These are phyloP conservation scores for Rhopalosiphum padi DNA, from an alignment of 1,140 invertebrate genomes.

Conservation along the genomic window DNA sequence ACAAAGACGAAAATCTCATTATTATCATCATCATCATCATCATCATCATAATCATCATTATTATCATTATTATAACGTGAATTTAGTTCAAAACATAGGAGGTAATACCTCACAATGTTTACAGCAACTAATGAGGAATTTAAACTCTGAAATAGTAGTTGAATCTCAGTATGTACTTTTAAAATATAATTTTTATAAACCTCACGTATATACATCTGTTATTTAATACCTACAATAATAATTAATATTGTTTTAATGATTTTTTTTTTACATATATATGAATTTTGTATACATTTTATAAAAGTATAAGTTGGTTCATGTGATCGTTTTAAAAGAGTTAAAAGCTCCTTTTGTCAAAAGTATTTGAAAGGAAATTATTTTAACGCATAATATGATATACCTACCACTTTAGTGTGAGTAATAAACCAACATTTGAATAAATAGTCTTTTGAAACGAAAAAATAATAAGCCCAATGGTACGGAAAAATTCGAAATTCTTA, in stretches of 20 bases:
- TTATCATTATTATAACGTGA: background rate
- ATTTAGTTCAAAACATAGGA: background rate
- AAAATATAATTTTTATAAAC: background rate
- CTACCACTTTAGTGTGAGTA: background rate
- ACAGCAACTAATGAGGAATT: background rate
- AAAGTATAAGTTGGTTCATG: background rate
- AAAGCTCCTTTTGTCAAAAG: background rate
- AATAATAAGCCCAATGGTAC: background rate
- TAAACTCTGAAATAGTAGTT: background rate
- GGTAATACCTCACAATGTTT: background rate
- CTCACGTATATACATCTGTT: background rate
- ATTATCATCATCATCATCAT: background rate
- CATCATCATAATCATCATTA: background rate
- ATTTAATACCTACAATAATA: background rate
- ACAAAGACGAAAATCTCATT: background rate
- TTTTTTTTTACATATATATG: background rate
- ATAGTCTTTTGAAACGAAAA: background rate
- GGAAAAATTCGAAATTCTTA: background rate
- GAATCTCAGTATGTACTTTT: background rate
- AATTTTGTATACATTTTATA: background rate
- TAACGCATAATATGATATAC: background rate
- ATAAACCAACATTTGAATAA: background rate
- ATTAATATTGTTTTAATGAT: background rate
- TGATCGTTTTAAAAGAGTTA: background rate
- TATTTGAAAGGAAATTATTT: background rate